A percentile compares a stretch with the other conserved stretches of the same genome.
Evolutionary conservation across 2,888 invertebrate genomes (phyloP).

Genomic region (Ectobius pallidus): DNA sequence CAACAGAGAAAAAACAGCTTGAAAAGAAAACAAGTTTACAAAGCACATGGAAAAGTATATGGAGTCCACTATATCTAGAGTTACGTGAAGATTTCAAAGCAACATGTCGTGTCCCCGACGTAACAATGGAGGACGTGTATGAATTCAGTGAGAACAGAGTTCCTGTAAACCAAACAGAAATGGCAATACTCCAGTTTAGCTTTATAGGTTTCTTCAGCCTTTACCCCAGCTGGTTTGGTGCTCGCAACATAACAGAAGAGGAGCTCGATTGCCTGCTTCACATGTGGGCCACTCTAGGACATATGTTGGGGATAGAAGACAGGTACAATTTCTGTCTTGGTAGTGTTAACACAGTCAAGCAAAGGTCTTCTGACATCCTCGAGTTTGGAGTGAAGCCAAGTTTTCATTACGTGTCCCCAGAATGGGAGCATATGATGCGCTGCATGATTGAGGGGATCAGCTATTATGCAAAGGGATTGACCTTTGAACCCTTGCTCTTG

Average conservation of each 20-base stretch:
- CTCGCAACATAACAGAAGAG: slow-evolving; percentile 51
- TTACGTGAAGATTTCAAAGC: slow-evolving; percentile 47
- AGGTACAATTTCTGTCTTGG: slow-evolving; percentile 40
- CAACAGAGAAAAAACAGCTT: slow-evolving; percentile 36
- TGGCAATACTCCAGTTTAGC: slow-evolving; percentile 60
- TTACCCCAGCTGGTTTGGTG: slow-evolving; percentile 54
- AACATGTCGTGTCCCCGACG: slow-evolving; percentile 40
- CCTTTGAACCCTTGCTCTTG: slow-evolving; percentile 47
- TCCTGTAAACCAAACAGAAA: slow-evolving; percentile 58
- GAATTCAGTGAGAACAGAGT: background rate
- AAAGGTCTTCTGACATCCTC: slow-evolving; percentile 49
- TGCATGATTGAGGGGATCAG: slow-evolving; percentile 51
- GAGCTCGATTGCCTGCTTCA: slow-evolving; percentile 61
- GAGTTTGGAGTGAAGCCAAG: slow-evolving; percentile 52
- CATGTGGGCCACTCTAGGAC: slow-evolving; percentile 61
- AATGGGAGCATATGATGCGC: slow-evolving; percentile 56
- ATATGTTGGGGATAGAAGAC: slow-evolving; percentile 55
- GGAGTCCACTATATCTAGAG: slow-evolving; percentile 43
- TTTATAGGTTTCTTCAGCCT: slow-evolving; percentile 58
- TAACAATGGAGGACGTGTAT: background rate
- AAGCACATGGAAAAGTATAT: background rate
- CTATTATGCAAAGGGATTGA: slow-evolving; percentile 48
- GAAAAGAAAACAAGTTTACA: slow-evolving; percentile 4
- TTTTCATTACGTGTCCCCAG: slow-evolving; percentile 49
- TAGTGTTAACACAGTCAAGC: slow-evolving; percentile 49